Conservation (phyloP, 2,888 invertebrate genomes). For the Tipula confusa region DNA sequence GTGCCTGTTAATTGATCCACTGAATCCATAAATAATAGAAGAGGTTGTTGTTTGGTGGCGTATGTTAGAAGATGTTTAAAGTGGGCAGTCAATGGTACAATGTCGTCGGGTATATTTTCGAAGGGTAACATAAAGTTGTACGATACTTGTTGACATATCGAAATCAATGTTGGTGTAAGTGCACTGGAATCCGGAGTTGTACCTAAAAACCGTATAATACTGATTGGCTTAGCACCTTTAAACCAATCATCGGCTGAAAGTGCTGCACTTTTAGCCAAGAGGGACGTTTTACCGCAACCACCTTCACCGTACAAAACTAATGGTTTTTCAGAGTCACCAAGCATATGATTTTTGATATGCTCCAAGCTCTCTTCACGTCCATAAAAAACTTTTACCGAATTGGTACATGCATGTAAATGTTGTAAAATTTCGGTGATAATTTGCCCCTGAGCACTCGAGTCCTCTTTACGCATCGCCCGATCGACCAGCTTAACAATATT, state of each 20-base stretch:
- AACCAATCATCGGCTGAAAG: conserved; percentile 72
- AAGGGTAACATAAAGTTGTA: conserved; percentile 88
- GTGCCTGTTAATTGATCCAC: conserved; percentile 95
- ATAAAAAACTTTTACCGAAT: conserved; percentile 89
- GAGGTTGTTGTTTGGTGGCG: conserved; percentile 76
- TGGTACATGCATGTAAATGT: conserved; percentile 92
- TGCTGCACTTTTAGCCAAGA: conserved; percentile 87
- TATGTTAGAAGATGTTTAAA: conserved; percentile 88
- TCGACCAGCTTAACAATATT: conserved; percentile 89
- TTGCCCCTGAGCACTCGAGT: conserved; percentile 88
- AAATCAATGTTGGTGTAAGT: conserved; percentile 87
- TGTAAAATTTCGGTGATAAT: conserved; percentile 91
- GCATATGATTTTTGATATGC: conserved; percentile 76
- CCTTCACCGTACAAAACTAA: conserved; percentile 90
- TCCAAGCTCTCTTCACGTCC: conserved; percentile 83
- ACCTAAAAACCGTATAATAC: conserved; percentile 87
- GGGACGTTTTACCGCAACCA: conserved; percentile 96
- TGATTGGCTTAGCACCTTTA: conserved; percentile 70
- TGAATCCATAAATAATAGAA: conserved; percentile 89
- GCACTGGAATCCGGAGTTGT: conserved; percentile 97
- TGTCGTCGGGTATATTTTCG: conserved; percentile 91
- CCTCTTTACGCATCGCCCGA: conserved; percentile 91
- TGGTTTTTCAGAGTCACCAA: conserved; percentile 79
- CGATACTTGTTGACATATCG: conserved; percentile 92
- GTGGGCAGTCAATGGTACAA: conserved; percentile 92